Percentiles rank a stretch among this genome's conserved stretches.
phyloP scores from a whole-genome alignment of 1,140 invertebrate species.

The Apis mellifera region DNA sequence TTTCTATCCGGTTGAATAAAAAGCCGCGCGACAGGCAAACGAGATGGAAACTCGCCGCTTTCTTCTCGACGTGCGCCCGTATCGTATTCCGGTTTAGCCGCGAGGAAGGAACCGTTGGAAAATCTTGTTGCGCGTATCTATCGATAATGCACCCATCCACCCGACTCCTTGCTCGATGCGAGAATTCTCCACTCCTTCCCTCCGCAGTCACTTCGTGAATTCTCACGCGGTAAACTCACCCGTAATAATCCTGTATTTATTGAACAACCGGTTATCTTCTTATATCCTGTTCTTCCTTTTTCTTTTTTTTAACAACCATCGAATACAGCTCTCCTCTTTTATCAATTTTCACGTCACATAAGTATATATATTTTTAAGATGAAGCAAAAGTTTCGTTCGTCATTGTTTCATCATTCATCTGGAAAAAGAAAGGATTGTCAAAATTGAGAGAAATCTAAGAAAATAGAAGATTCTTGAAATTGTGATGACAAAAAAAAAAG shows the following conservation, averaged over 20 bases:
- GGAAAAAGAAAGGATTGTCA: too few species aligned
- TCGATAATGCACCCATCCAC: slow-evolving; percentile 22
- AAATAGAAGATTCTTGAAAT: too few species aligned
- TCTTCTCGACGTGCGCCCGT: background rate
- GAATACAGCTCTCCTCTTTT: too few species aligned
- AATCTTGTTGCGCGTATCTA: slow-evolving; percentile 37
- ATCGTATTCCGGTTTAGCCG: slow-evolving; percentile 7
- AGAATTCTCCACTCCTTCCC: background rate
- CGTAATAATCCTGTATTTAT: background rate
- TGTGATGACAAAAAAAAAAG: too few species aligned
- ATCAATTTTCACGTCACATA: too few species aligned
- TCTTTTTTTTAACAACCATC: background rate
- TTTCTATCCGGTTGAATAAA: slow-evolving; percentile 32
- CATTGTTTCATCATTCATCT: too few species aligned
- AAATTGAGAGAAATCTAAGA: too few species aligned
- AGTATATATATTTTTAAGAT: too few species aligned
- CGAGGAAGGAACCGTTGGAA: background rate
- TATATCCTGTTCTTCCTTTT: too few species aligned
- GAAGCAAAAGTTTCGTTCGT: too few species aligned
- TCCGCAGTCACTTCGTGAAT: background rate
- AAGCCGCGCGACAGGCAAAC: slow-evolving; percentile 10
- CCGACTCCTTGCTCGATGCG: background rate
- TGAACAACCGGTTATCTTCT: background rate
- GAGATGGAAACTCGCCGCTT: slow-evolving; percentile 33
- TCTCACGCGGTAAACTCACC: background rate